Evolutionary conservation across 2,113 vertebrate genomes (phyloP).

Genomic region (Proteles cristata): DNA sequence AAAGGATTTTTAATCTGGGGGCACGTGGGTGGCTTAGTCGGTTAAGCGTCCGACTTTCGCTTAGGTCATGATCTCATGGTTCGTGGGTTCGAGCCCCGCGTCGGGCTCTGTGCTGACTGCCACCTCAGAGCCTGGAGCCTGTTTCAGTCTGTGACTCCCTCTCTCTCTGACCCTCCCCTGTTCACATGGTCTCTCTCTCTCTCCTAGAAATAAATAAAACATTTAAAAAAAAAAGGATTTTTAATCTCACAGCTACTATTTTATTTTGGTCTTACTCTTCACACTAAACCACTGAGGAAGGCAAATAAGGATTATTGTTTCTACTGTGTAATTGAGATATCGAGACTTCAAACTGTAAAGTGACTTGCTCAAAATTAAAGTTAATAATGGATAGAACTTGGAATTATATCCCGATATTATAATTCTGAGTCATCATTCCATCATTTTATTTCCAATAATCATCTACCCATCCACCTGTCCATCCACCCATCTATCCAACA

Average conservation of each 20-base stretch:
- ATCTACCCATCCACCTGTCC: neutral
- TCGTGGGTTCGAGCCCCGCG: too few relatives aligned
- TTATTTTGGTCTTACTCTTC: constrained; percentile 28
- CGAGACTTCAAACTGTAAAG: neutral
- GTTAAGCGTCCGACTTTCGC: too few relatives aligned
- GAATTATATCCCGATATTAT: neutral
- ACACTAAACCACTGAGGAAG: neutral
- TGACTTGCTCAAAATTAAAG: neutral
- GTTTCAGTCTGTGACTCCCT: too few relatives aligned
- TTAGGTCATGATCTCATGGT: too few relatives aligned
- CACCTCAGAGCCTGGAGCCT: too few relatives aligned
- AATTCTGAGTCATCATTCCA: neutral
- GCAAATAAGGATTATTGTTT: neutral
- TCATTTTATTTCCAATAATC: neutral
- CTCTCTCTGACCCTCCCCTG: too few relatives aligned
- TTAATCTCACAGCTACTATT: neutral
- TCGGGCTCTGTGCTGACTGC: too few relatives aligned
- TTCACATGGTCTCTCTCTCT: too few relatives aligned
- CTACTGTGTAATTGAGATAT: neutral
- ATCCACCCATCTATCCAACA: neutral
- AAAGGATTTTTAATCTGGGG: neutral
- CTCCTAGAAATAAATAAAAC: too few relatives aligned
- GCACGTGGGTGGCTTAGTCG: too few relatives aligned
- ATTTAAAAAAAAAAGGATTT: neutral
- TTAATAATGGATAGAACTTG: neutral